These are phyloP conservation scores for Melanocharis versteri DNA, from an alignment of 2,113 vertebrate species.

Conservation along the genomic window DNA sequence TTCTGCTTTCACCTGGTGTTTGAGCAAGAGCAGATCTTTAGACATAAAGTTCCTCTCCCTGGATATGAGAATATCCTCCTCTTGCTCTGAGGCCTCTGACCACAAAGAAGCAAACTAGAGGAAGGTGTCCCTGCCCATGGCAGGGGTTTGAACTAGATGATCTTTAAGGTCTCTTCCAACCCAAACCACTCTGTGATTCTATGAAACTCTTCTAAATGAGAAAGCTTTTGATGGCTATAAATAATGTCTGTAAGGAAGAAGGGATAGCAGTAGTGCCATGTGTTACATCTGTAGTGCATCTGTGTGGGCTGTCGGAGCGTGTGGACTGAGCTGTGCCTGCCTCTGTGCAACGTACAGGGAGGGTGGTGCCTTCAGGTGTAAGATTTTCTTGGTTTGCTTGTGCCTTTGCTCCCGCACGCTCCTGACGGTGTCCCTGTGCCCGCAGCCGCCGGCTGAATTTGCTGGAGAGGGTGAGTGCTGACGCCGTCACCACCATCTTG, in stretches of 20 bases:
- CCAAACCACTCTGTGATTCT: not conserved
- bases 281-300: rapidly evolving
- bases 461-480: slow-evolving; percentile 90
- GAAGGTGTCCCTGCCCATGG: not conserved
- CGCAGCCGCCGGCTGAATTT: slow-evolving; percentile 83
- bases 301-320: rapidly evolving
- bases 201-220: not conserved
- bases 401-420: rapidly evolving
- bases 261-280: not conserved
- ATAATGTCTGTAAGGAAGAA: not conserved
- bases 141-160: not conserved
- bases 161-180: not conserved
- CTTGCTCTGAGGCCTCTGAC: not conserved
- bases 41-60: not conserved
- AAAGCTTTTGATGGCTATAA: not conserved
- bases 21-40: not conserved
- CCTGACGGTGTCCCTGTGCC: not conserved
- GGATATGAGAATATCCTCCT: not conserved
- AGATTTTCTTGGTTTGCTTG: not conserved
- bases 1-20: not conserved
- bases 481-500: slow-evolving; percentile 89
- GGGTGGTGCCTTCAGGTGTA: not conserved
- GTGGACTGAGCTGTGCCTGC: not conserved
- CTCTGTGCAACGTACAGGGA: not conserved
- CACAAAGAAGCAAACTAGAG: not conserved